Evolutionary conservation across 2,888 invertebrate genomes (phyloP), one percentile per base, ranked within the genome.

Genomic region (Trichogramma evanescens): DNA sequence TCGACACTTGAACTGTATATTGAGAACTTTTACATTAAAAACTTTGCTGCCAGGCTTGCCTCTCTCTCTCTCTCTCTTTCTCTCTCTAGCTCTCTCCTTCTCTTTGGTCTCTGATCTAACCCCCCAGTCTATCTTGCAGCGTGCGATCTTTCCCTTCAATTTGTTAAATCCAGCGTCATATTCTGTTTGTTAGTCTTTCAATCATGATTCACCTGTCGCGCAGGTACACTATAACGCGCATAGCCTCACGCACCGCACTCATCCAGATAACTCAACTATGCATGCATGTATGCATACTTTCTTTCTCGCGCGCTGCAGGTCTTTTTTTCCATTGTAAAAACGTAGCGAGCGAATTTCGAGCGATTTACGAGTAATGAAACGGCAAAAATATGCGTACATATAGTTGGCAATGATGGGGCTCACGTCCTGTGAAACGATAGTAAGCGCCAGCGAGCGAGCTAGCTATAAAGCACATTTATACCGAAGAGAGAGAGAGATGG

Each of bases 11-110:
- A 54, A 61, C 56, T 42, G 54, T 45, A 39, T 44, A 61, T 56
- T 56, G 56, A 40, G 56, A 68, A 68, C 67, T 69, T 69, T 64
- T 63, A 56, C 67, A 63, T 68, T 66, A 63, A 63, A 69, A 68
- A 65, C 68, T 69, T 68, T 64, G 62, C 66, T 51, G 62, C 57
- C 61, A 62, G 61, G 52, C 26, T 26, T 26, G 26, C 26, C 26
- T 26, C 26, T 26, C 26, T 26, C 26, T 26, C 26, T 26, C 3
- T 26, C 26, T 68, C 61, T 58, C 63, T 26, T 2, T 68, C 61
- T 58, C 63, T 26, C 26, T 2, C 26, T 26, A 26, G 26, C n/a
- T 26, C 26, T 26, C 26, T 26, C 26, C 26, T 26, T 26, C 26
- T 26, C 26, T 26, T 26, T 26, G 26, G 26, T 26, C 26, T 26